Conservation (phyloP, 2,888 invertebrate species). For the Lamproptera curius region DNA sequence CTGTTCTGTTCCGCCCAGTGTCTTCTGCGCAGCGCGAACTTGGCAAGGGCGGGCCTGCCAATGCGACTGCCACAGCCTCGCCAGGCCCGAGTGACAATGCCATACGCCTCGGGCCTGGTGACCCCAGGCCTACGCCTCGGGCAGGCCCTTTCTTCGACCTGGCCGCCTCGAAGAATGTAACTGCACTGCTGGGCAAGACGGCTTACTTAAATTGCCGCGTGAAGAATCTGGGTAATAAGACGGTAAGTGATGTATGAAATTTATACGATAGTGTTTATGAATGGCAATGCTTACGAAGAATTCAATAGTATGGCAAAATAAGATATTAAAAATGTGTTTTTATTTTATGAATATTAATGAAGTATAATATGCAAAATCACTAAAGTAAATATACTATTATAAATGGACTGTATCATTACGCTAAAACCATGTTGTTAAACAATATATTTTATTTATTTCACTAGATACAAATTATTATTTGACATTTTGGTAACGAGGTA, state of each 20-base stretch:
- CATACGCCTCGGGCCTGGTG: conserved; percentile 52
- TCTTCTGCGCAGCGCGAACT: conserved; percentile 71
- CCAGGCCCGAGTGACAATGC: conserved; percentile 78
- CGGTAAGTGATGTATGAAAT: conserved; percentile 89
- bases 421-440: too few species aligned
- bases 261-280: too few species aligned
- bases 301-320: too few species aligned
- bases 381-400: too few species aligned
- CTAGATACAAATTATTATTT: too few species aligned
- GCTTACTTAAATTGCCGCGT: conserved; percentile 94
- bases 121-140: conserved; percentile 69
- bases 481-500: too few species aligned
- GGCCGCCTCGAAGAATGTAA: conserved; percentile 84
- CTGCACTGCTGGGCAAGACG: conserved; percentile 92
- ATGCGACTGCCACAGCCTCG: conserved; percentile 61
- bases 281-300: too few species aligned
- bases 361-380: too few species aligned
- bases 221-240: conserved; percentile 93
- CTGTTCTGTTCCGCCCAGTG: conserved; percentile 43
- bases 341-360: too few species aligned
- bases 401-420: too few species aligned
- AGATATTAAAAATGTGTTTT: too few species aligned
- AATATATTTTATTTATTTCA: too few species aligned
- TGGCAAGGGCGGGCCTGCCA: conserved; percentile 56
- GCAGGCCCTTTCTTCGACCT: conserved; percentile 88